phyloP scores from a whole-genome alignment of 1,140 invertebrate species.

The Drosophila pseudoananassae region DNA sequence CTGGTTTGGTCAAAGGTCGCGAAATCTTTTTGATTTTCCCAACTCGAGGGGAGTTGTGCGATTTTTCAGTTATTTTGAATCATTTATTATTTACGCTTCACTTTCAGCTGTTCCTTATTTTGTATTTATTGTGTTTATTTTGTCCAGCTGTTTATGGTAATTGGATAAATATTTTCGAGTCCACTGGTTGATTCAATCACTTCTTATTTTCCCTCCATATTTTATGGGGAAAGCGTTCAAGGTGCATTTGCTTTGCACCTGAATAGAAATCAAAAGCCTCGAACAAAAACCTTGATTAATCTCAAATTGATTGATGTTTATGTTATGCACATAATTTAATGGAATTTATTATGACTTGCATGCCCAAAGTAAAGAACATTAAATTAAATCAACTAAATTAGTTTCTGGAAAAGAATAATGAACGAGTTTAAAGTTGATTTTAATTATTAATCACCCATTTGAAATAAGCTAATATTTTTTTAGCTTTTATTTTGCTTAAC shows the following conservation, averaged over 20 bases:
- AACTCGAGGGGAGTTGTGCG: slow-evolving; percentile 6
- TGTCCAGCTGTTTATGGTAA: slow-evolving; percentile 3
- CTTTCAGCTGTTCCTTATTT: background rate
- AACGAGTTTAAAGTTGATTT: too few relatives aligned
- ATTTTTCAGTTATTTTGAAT: slow-evolving; percentile 8
- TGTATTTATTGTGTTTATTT: too few relatives aligned
- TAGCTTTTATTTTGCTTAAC: too few relatives aligned
- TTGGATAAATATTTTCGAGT: slow-evolving; percentile 11
- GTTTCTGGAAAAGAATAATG: too few relatives aligned
- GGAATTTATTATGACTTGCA: background rate
- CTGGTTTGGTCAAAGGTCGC: slow-evolving; percentile 10
- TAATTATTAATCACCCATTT: too few relatives aligned
- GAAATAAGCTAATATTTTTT: too few relatives aligned
- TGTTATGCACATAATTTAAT: background rate
- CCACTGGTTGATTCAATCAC: slow-evolving; percentile 12
- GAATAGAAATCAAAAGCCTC: slow-evolving; percentile 1
- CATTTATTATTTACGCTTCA: slow-evolving; percentile 7
- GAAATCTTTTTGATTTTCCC: slow-evolving; percentile 12
- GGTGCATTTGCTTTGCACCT: slow-evolving; percentile 3
- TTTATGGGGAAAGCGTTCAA: background rate
- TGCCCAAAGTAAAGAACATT: background rate
- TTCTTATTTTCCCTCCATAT: background rate
- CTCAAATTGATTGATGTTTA: background rate
- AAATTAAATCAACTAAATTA: background rate
- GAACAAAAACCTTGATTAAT: background rate